phyloP scores from a whole-genome alignment of 2,888 invertebrate genomes.

The Cheiracanthium punctorium region DNA sequence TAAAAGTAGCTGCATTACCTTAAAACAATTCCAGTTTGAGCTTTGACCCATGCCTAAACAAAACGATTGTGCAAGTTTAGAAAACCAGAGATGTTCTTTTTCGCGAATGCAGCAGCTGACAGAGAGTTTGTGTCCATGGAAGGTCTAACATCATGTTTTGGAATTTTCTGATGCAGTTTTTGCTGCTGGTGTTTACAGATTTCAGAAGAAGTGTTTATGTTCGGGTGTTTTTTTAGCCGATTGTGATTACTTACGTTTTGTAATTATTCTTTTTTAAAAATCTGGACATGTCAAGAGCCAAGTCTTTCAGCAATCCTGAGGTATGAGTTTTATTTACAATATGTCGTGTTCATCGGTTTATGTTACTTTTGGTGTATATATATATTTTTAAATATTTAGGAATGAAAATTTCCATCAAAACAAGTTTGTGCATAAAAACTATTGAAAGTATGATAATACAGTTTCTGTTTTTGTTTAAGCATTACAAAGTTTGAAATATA shows the following conservation, averaged over 20 bases:
- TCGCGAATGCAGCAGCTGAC: not conserved
- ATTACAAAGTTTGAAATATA: too few relatives aligned
- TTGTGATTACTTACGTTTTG: too few relatives aligned
- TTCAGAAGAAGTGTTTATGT: not conserved
- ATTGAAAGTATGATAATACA: too few relatives aligned
- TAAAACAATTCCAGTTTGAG: constrained; percentile 36
- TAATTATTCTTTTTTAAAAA: not conserved
- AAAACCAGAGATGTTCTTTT: not conserved
- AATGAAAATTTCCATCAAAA: too few relatives aligned
- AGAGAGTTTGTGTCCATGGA: not conserved
- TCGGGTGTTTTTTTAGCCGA: not conserved
- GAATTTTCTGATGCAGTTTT: not conserved
- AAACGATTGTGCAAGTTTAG: not conserved
- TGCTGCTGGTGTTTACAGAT: not conserved
- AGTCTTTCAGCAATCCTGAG: constrained; percentile 46
- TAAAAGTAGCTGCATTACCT: constrained; percentile 15
- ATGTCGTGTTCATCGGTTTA: too few relatives aligned
- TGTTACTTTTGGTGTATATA: too few relatives aligned
- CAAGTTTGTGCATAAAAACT: too few relatives aligned
- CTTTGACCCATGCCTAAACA: constrained; percentile 12
- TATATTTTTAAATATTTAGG: too few relatives aligned
- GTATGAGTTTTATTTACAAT: constrained; percentile 24
- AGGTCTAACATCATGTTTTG: not conserved
- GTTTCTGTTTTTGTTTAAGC: too few relatives aligned
- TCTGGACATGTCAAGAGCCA: constrained; percentile 29